Base-by-base conservation (phyloP, 2,888 invertebrate genomes). In the Eulithis testata region DNA sequence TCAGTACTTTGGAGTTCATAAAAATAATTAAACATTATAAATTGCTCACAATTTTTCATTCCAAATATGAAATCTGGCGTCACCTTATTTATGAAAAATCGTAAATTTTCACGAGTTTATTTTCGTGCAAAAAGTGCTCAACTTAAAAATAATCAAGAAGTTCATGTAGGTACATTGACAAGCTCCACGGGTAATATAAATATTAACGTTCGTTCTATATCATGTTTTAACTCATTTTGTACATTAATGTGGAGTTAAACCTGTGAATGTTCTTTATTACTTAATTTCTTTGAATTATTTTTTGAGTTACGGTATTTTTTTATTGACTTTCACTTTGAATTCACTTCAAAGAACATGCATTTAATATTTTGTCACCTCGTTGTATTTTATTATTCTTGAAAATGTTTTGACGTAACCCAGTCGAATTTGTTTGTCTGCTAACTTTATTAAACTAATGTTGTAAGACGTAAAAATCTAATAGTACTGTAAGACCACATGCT, bases 201-300 rank as follows among this genome's bases (percentile, higher is more conserved):
- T 63, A 57, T 27, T 60, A 56, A 53, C 52, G 63, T 50, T 50
- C 54, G 11, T 59, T 49, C 59, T 66, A 60, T 60, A 67, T 69
- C 67, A 67, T 60, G 56, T 67, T 59, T 70, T 71, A 58, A 66
- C 66, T 73, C 71, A 68, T 65, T 70, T 61, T 27, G 14, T 56
- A 67, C 60, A 60, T 71, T 71, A 65, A 70, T 69, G 71, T 49
- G 61, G 59, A 65, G 57, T 66, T 67, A 65, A 67, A 68, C 65
- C 58, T 67, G 62, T 64, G 45, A 66, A 71, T 67, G 55, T 68
- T 59, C 43, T 71, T 73, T 71, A 73, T 70, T 68, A 63, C 72
- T 72, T 70, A 72, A 73, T 73, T 72, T 65, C 66, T 63, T 70
- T 70, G 58, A 68, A 68, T 65, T 64, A 65, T 64, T 65, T 64